Percentiles rank a stretch among this genome's conserved stretches.
Evolutionary conservation across 2,797 vertebrate species (phyloP).

Genomic region (Emys orbicularis): DNA sequence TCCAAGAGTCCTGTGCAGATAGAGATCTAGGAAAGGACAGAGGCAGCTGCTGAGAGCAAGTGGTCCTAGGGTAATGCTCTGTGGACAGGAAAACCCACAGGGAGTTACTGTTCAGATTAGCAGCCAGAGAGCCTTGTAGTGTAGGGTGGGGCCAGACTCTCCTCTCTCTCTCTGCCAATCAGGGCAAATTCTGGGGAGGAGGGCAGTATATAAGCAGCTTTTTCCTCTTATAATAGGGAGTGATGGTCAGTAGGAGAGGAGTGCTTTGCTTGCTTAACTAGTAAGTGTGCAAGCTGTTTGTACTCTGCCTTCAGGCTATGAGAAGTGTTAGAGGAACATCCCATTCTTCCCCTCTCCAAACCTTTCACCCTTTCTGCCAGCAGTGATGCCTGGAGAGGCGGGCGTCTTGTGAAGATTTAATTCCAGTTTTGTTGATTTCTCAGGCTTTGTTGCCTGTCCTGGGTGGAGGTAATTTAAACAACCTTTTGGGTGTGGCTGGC

Average conservation of each 20-base stretch:
- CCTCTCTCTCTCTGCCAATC: not conserved
- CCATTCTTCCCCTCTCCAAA: not conserved
- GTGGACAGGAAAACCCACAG: not conserved
- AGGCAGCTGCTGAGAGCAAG: not conserved
- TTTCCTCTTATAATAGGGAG: not conserved
- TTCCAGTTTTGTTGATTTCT: not conserved
- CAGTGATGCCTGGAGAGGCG: not conserved
- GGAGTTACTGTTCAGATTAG: not conserved
- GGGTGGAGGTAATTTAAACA: not conserved
- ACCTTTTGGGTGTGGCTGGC: not conserved
- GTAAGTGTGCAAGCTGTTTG: too few species aligned
- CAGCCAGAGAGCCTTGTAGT: not conserved
- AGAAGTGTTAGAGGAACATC: not conserved
- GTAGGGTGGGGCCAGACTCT: not conserved
- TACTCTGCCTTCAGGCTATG: not conserved
- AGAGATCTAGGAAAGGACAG: not conserved
- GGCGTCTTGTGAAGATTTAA: not conserved
- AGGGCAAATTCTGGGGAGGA: not conserved
- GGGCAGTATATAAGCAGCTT: not conserved
- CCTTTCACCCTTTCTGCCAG: not conserved
- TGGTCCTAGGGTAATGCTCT: not conserved
- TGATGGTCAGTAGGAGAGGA: not conserved
- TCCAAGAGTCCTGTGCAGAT: not conserved
- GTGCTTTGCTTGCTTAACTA: not conserved
- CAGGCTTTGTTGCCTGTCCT: not conserved